Percentiles rank a stretch among this genome's conserved stretches.
These are phyloP conservation scores for Macrocentrus cingulum DNA, from an alignment of 1,140 invertebrate genomes.

Conservation along the genomic window DNA sequence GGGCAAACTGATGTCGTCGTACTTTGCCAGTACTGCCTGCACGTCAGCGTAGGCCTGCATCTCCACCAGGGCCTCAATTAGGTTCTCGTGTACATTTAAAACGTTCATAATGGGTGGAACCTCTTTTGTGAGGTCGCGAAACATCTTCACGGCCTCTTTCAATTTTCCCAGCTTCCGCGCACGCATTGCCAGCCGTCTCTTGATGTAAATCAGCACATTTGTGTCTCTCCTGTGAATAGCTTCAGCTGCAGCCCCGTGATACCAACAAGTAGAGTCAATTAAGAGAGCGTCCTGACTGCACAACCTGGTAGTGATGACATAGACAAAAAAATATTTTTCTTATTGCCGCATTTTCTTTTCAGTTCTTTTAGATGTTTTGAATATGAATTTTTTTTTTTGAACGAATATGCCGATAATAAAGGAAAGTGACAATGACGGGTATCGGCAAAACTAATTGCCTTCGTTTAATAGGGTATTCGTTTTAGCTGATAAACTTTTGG, in stretches of 20 bases:
- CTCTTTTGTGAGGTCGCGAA: slow-evolving; percentile 96
- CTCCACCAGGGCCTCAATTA: slow-evolving; percentile 93
- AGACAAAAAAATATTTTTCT: no score
- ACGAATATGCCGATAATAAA: no score
- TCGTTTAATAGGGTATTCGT: no score
- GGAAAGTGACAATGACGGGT: no score
- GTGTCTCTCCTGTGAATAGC: slow-evolving; percentile 85
- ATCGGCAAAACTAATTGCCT: no score
- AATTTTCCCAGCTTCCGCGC: slow-evolving; percentile 89
- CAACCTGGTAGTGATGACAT: no score
- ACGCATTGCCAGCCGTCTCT: slow-evolving; percentile 94
- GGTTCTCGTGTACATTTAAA: slow-evolving; percentile 95
- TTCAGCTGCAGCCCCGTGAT: slow-evolving; percentile 76
- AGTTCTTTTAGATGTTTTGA: no score
- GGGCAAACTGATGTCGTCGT: slow-evolving; percentile 93
- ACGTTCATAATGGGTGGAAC: slow-evolving; percentile 95
- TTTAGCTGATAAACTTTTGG: no score
- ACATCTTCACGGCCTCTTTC: slow-evolving; percentile 96
- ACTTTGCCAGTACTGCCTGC: slow-evolving; percentile 93
- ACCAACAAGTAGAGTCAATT: no score
- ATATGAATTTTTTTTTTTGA: no score
- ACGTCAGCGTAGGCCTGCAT: slow-evolving; percentile 97
- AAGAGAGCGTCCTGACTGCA: no score
- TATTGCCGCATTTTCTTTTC: no score
- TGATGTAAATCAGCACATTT: slow-evolving; percentile 95